Base-by-base conservation (phyloP, 2,888 invertebrate species). In the Hartigia nigra region DNA sequence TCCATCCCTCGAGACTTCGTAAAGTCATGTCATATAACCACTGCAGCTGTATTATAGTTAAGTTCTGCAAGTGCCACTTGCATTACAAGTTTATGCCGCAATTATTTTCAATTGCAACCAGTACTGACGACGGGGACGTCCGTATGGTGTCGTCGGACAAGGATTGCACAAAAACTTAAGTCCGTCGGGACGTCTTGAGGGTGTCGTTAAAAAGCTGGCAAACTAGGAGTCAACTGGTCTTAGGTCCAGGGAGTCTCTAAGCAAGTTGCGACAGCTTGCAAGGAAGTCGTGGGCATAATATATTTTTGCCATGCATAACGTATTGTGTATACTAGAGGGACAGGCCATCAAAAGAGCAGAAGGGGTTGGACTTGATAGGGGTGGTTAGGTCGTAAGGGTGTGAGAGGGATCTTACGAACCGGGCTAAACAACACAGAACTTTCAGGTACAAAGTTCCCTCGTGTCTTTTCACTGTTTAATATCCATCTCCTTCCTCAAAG, bases 231-330 rank as follows among this genome's bases (percentile, higher is more conserved):
- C 55, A 23, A 23, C 55, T 14, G 5, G 14, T 39, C 14, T 4
- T 14, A 9, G 55, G 55, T 55, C 23, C 23, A 23, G 55, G 23
- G 5, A 55, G 23, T 5, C 55, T 55, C 11, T n/a, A 1, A 34
- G 34, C 36, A 72, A 74, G 31, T 31, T 14, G 12, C 70, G 35
- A 31, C 74, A 11, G 77, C 80, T 80, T 70, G 76, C 76, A 70
- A 76, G 76, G 77, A 80, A 80, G 76, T 80, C 80, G 76, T 69
- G 69, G 37, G 76, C 14, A 74, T 76, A 78, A 78, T 80, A 69
- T 69, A 32, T 76, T 72, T 75, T 31, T 2, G 12, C 32, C 39
- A 0, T 32, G 75, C 70, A 75, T 78, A 31, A 78, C 39, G 69
- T n/a, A 78, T 75, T n/a, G 35, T 31, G 74, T n/a, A 32, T 35